Evolutionary conservation across 2,113 vertebrate genomes (phyloP), one percentile per base, ranked within the genome.

Genomic region (Chlorodrepanis virens): DNA sequence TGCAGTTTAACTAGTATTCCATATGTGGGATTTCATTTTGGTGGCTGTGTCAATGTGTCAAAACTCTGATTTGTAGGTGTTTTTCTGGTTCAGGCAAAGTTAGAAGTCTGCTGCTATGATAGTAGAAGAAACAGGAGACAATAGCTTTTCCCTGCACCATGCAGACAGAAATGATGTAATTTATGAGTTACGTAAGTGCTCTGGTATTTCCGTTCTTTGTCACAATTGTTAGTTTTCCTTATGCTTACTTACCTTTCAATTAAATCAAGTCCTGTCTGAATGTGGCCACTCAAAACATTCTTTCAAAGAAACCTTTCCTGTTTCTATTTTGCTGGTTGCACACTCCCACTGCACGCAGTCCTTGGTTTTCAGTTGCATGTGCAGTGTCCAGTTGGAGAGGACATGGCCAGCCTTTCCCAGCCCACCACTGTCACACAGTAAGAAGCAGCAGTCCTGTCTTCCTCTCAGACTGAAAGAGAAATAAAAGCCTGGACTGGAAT

Each of bases 201-300:
- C 83, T 96, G 95, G 92, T 92, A 96, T 97, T 93, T 95, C 94
- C 95, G 94, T 78, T 87, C 94, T 94, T 94, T 95, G 94, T 97
- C 94, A 84, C 37, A 87, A 92, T 63, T 52, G 86, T 94, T 96
- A 80, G 80, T 94, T 96, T 94, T 92, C 72, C 64, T 87, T 81
- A 65, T 92, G 90, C 79, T 84, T 93, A 35, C 90, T 92, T 95
- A 94, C 79, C 47, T 94, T 94, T 75, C 52, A 61, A 3, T 89
- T 70, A 84, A 89, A 78, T 61, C 80, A 42, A 78, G 56, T 59
- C 78, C 60, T 63, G 42, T 28, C 68, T 88, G 76, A 90, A 89
- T 63, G 64, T 56, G 72, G 80, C 28, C 42, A 40, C 69, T 87
- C 49, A 71, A 94, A 89, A 89, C 84, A 59, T 67, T 78, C 15